phyloP scores from a whole-genome alignment of 2,888 invertebrate species.

The Stratiomys singularior region DNA sequence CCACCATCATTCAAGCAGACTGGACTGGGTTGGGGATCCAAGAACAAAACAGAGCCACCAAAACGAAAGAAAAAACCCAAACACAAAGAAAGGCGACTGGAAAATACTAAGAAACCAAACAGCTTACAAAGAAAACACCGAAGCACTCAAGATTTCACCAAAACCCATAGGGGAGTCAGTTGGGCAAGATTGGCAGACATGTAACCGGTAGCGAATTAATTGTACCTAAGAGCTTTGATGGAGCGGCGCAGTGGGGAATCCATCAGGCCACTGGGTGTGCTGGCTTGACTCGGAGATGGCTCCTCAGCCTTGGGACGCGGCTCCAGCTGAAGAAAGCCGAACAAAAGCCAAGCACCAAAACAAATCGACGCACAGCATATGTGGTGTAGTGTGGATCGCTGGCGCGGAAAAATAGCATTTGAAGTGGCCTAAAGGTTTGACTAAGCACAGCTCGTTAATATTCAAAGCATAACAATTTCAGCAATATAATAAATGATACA shows the following conservation, averaged over 20 bases:
- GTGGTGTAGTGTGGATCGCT: neutral
- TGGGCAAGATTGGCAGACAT: neutral
- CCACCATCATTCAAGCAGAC: neutral
- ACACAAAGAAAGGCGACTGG: neutral
- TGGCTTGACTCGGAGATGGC: neutral
- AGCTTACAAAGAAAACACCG: neutral
- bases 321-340: neutral
- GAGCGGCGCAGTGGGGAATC: neutral
- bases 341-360: neutral
- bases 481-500: constrained; percentile 2
- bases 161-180: neutral
- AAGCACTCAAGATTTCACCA: constrained; percentile 1
- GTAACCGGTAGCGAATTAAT: constrained; percentile 14
- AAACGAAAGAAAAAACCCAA: neutral
- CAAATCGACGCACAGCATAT: neutral
- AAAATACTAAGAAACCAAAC: neutral
- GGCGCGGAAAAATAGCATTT: too few relatives aligned
- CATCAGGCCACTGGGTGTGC: neutral
- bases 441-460: neutral
- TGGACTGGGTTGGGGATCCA: neutral
- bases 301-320: neutral
- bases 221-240: neutral
- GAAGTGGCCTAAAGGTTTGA: too few relatives aligned
- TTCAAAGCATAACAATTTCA: neutral
- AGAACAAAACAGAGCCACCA: neutral